Conservation (phyloP, 2,797 vertebrate genomes). For the Sebastes minor region DNA sequence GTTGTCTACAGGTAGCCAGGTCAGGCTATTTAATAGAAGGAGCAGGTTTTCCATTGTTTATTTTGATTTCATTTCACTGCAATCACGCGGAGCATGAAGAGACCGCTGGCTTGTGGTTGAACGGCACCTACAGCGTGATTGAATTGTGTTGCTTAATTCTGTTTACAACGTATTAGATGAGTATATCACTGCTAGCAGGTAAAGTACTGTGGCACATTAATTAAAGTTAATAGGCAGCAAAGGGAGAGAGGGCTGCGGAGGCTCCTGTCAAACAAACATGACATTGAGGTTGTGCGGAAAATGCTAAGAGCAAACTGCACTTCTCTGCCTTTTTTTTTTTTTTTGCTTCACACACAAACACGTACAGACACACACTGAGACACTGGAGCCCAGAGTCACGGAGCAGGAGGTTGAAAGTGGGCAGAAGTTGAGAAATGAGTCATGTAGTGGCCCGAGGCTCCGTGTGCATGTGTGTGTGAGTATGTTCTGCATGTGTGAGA, state of each 20-base stretch:
- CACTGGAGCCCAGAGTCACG: slow-evolving; percentile 26
- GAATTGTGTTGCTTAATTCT: slow-evolving; percentile 43
- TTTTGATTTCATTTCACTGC: slow-evolving; percentile 17
- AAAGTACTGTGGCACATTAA: slow-evolving; percentile 49
- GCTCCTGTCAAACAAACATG: slow-evolving; percentile 47
- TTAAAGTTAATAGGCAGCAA: slow-evolving; percentile 56
- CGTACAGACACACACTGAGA: slow-evolving; percentile 14
- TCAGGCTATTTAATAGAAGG: neutral
- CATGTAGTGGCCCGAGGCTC: slow-evolving; percentile 36
- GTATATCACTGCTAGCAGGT: slow-evolving; percentile 47
- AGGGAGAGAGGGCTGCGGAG: slow-evolving; percentile 33
- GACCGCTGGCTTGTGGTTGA: neutral
- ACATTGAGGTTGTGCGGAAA: slow-evolving; percentile 30
- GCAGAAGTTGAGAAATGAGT: slow-evolving; percentile 61
- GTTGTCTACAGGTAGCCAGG: neutral
- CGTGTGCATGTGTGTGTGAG: slow-evolving; percentile 25
- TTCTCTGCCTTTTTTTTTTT: slow-evolving; percentile 25
- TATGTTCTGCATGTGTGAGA: slow-evolving; percentile 22
- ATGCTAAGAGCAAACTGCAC: slow-evolving; percentile 7
- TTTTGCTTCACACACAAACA: slow-evolving; percentile 3
- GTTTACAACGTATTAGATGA: slow-evolving; percentile 51
- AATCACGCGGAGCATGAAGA: neutral
- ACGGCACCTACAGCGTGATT: slow-evolving; percentile 33
- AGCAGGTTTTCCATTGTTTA: neutral
- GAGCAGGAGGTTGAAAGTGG: slow-evolving; percentile 64